Evolutionary conservation across 2,888 invertebrate genomes (phyloP).

Genomic region (Macrostomum cliftonense): DNA sequence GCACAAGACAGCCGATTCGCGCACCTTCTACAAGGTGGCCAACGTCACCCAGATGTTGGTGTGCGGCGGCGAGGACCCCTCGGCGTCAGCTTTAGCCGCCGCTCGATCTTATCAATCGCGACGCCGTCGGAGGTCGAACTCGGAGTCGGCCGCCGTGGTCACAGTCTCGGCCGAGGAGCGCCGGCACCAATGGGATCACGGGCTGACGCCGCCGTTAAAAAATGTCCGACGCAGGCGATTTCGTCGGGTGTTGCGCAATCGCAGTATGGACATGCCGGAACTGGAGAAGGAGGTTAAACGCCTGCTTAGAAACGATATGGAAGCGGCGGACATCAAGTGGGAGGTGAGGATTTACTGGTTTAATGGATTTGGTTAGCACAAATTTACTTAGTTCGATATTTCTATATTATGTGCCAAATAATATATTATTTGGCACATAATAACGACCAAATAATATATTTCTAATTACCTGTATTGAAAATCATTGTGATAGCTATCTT

Average conservation of each 20-base stretch:
- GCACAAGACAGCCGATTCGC: slow-evolving; percentile 79
- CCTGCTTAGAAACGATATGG: slow-evolving; percentile 66
- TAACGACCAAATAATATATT: too few relatives aligned
- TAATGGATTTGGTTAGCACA: too few relatives aligned
- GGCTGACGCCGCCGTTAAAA: slow-evolving; percentile 80
- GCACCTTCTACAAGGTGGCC: slow-evolving; percentile 89
- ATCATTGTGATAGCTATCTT: too few relatives aligned
- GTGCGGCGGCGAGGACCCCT: slow-evolving; percentile 5
- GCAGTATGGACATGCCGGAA: slow-evolving; percentile 47
- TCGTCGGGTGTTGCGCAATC: slow-evolving; percentile 81
- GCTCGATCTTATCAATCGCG: too few relatives aligned
- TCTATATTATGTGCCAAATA: too few relatives aligned
- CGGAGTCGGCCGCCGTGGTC: background rate
- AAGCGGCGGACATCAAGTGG: slow-evolving; percentile 46
- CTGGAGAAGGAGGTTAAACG: slow-evolving; percentile 93
- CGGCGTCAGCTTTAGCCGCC: too few relatives aligned
- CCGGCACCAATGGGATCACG: slow-evolving; percentile 64
- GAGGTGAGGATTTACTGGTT: slow-evolving; percentile 29
- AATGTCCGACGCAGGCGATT: slow-evolving; percentile 78
- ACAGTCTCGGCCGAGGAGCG: background rate
- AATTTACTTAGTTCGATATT: too few relatives aligned
- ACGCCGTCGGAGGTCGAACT: too few relatives aligned
- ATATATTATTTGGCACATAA: too few relatives aligned
- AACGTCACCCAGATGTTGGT: slow-evolving; percentile 64
- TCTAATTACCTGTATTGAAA: too few relatives aligned